Base-by-base conservation (phyloP, 2,888 invertebrate genomes). In the Brachypterus glaber region DNA sequence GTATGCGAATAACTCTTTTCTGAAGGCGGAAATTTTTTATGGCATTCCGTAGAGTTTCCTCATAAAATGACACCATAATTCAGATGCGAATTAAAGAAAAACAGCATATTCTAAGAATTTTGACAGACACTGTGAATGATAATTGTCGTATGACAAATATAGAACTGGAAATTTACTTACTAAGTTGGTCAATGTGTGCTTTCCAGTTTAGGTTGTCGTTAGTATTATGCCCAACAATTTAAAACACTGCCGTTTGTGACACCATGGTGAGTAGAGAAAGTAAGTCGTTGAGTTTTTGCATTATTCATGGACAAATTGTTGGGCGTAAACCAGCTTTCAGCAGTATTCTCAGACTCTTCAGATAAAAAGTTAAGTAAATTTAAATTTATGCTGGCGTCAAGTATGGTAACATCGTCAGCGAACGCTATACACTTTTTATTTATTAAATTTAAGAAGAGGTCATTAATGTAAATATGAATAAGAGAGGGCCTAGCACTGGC, bases 111-210 rank as follows among this genome's bases (percentile, higher is more conserved):
- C 21, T 21, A 5, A 21, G 21, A 21, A 21, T 21, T 9, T 21
- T 21, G 21, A 21, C 21, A 21, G 21, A 21, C 5, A 21, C 21
- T 9, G 21, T 21, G 21, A 21, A 21, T 21, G 21, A 21, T 21
- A 21, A 21, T 21, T 21, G 21, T 21, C 21, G 21, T 21, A 21
- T 21, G 21, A 21, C 21, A 21, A 21, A 21, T 21, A 21, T 21
- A 9, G 21, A 21, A 21, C 21, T 21, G 21, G 21, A 21, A 21
- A 7, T 9, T 21, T 21, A 7, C 5, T 21, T 21, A 21, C 21
- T 21, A 5, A 7, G 5, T 21, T 21, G 21, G 5, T 7, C 21
- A 5, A 21, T 7, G 21, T 21, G 5, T 5, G 21, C 21, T n/a
- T n/a, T n/a, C n/a, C n/a, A n/a, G 21, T 21, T 21, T 21, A 21